These are phyloP conservation scores for Microplitis demolitor DNA, from an alignment of 1,140 invertebrate genomes.

Conservation along the genomic window DNA sequence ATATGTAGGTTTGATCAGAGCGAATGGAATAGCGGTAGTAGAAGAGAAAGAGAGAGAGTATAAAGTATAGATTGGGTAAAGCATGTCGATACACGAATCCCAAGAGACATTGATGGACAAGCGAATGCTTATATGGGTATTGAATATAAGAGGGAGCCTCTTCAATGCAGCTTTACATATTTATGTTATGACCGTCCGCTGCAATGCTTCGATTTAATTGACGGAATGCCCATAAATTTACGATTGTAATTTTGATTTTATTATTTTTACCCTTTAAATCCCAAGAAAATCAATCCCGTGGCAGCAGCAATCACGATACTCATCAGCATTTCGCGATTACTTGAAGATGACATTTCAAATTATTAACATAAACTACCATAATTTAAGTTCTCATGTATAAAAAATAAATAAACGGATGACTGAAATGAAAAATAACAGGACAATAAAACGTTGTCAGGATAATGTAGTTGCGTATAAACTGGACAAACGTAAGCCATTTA, in stretches of 20 bases:
- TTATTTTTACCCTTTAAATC: too few species aligned
- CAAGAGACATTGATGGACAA: constrained; percentile 61
- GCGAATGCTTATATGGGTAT: constrained; percentile 55
- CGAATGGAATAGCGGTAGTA: too few species aligned
- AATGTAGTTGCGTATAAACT: constrained; percentile 53
- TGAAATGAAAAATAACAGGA: neutral
- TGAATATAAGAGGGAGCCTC: constrained; percentile 34
- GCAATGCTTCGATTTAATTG: constrained; percentile 57
- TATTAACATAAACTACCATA: neutral
- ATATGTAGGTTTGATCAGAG: too few species aligned
- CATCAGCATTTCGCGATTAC: too few species aligned
- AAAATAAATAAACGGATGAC: neutral
- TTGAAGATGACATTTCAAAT: too few species aligned
- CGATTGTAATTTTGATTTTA: constrained; percentile 15
- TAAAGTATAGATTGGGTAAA: too few species aligned
- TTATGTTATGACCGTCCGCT: constrained; percentile 58
- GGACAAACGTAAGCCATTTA: constrained; percentile 56
- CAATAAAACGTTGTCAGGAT: constrained; percentile 32
- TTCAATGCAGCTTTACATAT: constrained; percentile 56
- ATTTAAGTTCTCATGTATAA: neutral
- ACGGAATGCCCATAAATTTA: constrained; percentile 61
- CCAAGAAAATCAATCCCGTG: too few species aligned
- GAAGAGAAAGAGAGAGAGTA: too few species aligned
- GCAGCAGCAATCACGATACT: too few species aligned
- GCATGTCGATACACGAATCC: neutral